These are phyloP conservation scores for Patagioenas fasciata DNA, from an alignment of 2,113 vertebrate species.

Conservation along the genomic window DNA sequence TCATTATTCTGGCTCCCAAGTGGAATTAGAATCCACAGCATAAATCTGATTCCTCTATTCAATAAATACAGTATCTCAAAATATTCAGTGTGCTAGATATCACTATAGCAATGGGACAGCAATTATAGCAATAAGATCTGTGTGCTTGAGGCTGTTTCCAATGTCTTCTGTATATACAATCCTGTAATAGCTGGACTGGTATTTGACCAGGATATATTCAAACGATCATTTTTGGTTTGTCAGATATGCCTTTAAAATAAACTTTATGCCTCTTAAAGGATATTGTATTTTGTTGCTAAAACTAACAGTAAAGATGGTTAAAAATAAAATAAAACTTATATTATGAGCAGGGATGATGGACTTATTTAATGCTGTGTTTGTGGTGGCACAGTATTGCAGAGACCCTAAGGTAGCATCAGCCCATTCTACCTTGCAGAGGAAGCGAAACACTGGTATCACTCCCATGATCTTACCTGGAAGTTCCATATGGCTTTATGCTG, in stretches of 20 bases:
- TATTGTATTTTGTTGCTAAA: neutral
- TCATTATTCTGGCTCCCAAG: constrained; percentile 38
- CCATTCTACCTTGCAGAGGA: neutral
- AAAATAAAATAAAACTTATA: neutral
- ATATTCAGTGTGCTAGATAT: constrained; percentile 23
- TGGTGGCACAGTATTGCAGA: neutral
- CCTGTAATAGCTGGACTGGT: neutral
- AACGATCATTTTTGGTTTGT: neutral
- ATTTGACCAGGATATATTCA: neutral
- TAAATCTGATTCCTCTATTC: constrained; percentile 37
- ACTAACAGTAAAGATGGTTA: neutral
- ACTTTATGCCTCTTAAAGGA: neutral
- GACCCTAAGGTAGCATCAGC: neutral
- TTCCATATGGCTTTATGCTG: neutral
- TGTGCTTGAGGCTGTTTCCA: neutral
- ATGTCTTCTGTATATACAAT: neutral
- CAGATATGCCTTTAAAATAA: neutral
- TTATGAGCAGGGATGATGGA: neutral
- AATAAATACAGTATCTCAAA: constrained; percentile 42
- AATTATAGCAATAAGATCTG: constrained; percentile 42
- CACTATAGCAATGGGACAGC: neutral
- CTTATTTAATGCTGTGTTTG: neutral
- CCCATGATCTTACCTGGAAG: neutral
- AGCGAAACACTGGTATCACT: neutral
- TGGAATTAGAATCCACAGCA: constrained; percentile 16